A percentile compares a stretch with the other conserved stretches of the same genome.
These are phyloP conservation scores for Microplitis mediator DNA, from an alignment of 1,140 invertebrate species.

Conservation along the genomic window DNA sequence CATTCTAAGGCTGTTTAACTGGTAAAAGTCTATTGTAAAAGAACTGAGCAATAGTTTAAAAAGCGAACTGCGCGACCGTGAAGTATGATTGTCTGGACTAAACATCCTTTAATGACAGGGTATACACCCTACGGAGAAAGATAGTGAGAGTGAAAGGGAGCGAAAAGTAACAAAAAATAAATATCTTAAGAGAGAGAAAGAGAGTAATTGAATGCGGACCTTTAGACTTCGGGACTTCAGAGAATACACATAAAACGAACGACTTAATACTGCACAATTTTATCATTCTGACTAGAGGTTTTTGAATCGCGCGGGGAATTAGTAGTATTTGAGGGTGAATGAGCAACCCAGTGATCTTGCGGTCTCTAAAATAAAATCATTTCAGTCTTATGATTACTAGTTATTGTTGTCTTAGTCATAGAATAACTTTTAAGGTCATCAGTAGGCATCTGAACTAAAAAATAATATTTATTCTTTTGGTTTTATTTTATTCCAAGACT, in stretches of 20 bases:
- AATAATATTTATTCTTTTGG: not conserved
- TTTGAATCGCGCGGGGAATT: not conserved
- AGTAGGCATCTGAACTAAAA: constrained; percentile 6
- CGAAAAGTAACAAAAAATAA: no score
- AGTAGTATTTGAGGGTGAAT: no score
- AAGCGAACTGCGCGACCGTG: constrained; percentile 32
- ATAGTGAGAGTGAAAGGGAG: no score
- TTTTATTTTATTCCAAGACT: not conserved
- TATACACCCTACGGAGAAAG: constrained; percentile 23
- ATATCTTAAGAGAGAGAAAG: not conserved
- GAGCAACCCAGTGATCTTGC: constrained; percentile 45
- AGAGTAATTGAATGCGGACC: constrained; percentile 39
- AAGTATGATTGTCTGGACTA: constrained; percentile 56
- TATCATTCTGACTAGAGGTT: constrained; percentile 54
- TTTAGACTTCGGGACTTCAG: constrained; percentile 56
- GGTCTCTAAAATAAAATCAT: constrained; percentile 62
- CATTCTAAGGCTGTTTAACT: not conserved
- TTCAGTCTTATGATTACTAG: constrained; percentile 51
- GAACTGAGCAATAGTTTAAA: constrained; percentile 26
- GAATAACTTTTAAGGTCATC: constrained; percentile 24
- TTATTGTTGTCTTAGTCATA: constrained; percentile 25
- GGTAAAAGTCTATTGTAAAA: constrained; percentile 16
- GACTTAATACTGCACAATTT: constrained; percentile 63
- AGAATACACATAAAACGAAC: constrained; percentile 64
- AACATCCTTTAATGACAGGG: constrained; percentile 61